Conservation (phyloP, 2,113 vertebrate genomes). For the Scalopus aquaticus region DNA sequence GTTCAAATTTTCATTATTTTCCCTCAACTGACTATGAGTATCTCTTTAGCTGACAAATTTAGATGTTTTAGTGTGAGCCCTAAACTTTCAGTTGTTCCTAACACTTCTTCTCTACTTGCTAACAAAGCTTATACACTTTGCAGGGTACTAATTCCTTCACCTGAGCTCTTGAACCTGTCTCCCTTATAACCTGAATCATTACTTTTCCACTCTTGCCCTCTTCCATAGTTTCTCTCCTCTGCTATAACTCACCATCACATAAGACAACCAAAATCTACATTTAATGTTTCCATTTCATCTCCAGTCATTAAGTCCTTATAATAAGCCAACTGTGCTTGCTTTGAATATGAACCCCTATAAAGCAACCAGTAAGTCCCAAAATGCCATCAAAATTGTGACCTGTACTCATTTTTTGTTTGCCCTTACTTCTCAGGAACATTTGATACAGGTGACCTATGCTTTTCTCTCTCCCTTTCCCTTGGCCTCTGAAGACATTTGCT, state of each 20-base stretch:
- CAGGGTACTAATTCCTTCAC: not conserved
- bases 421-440: not conserved
- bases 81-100: not conserved
- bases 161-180: not conserved
- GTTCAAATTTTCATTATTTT: not conserved
- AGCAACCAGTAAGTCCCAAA: not conserved
- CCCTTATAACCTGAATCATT: not conserved
- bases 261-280: not conserved
- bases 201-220: not conserved
- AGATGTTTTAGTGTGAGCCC: not conserved
- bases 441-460: not conserved
- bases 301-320: not conserved
- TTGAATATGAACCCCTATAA: constrained; percentile 1
- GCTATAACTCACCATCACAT: not conserved
- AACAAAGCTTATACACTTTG: not conserved
- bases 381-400: not conserved
- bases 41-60: not conserved
- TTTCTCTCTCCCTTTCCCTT: not conserved
- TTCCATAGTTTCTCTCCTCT: not conserved
- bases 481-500: not conserved
- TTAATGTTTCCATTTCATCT: not conserved
- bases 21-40: not conserved
- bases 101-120: not conserved
- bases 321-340: not conserved
- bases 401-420: not conserved